Evolutionary conservation across 2,797 vertebrate genomes (phyloP).

Genomic region (Zenarchopterus dispar): DNA sequence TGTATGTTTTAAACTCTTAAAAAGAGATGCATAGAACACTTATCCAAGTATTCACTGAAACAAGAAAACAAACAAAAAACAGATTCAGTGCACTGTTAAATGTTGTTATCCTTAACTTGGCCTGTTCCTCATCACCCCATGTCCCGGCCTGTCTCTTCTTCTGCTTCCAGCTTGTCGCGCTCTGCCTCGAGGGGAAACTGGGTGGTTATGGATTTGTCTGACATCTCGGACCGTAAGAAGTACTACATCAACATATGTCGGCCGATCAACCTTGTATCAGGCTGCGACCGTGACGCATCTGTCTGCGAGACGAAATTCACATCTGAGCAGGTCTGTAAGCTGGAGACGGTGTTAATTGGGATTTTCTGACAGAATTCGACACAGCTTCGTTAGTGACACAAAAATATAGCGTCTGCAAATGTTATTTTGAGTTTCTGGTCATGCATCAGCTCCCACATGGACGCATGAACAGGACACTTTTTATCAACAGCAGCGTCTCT

Average conservation of each 20-base stretch:
- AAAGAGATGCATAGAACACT: background rate
- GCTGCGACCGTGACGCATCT: slow-evolving; percentile 88
- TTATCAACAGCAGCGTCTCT: too few species aligned
- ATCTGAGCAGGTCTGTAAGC: slow-evolving; percentile 65
- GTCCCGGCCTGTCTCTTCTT: background rate
- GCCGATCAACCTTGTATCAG: slow-evolving; percentile 83
- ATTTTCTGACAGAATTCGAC: background rate
- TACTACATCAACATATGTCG: slow-evolving; percentile 96
- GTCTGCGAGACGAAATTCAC: slow-evolving; percentile 88
- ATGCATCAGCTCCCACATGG: too few species aligned
- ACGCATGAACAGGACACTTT: too few species aligned
- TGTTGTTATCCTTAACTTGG: too few species aligned
- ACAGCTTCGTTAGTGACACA: too few species aligned
- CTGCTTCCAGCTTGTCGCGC: slow-evolving; percentile 84
- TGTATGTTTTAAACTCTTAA: too few species aligned
- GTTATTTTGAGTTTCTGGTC: too few species aligned
- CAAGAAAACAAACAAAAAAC: too few species aligned
- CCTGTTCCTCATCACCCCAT: too few species aligned
- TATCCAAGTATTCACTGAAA: too few species aligned
- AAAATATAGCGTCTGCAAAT: too few species aligned
- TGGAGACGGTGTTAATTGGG: too few species aligned
- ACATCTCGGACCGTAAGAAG: slow-evolving; percentile 66
- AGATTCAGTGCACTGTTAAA: background rate
- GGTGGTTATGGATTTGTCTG: slow-evolving; percentile 82
- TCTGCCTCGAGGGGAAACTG: slow-evolving; percentile 83